Evolutionary conservation across 1,140 invertebrate genomes (phyloP), one percentile per base, ranked within the genome.

Genomic region (Calosoma granatense): DNA sequence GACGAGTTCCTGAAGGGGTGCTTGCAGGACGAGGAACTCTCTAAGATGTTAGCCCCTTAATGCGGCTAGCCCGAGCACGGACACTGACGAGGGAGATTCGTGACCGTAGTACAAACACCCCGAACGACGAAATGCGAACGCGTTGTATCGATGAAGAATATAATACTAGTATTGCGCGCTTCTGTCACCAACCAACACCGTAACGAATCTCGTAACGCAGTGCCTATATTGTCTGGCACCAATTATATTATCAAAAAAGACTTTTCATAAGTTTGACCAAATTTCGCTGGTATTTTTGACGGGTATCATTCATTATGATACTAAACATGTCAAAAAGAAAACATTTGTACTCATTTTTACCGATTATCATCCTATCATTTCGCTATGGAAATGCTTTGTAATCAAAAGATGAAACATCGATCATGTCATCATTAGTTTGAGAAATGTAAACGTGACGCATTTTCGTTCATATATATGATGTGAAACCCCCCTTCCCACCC

Each of bases 1-100:
- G 92, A 98, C 60, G 97, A 99, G 76, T 99, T 99, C 76, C 86
- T 99, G 21, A 96, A 97, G 73, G 97, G 97, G 51, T 99, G 97
- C 73, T 84, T 98, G 66, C 92, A 97, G 71, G 97, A 99, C 71
- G 94, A 96, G 74, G 92, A 95, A 69, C 81, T 98, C 36, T 96
- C 92, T 56, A 94, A 94, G 76, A 94, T 96, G 90, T 77, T 96
- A 64, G 89, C 90, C 63, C 90, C 91, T 78, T 92, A 91, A 88
- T 80, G 72, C 62, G 60, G 53, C 21, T 58, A 51, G 47, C 22
- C 41, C 51, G 39, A 59, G 39, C 58, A 55, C 53, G 54, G 54
- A 54, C 52, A 55, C 53, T 54, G 36, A 26, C 53, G 52, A 43
- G 23, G 21, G 36, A 51, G 56, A 53, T 58, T 58, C 53, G 52